A percentile compares a stretch with the other conserved stretches of the same genome.
Conservation (phyloP, 1,140 invertebrate genomes). For the Heliconius melpomene region DNA sequence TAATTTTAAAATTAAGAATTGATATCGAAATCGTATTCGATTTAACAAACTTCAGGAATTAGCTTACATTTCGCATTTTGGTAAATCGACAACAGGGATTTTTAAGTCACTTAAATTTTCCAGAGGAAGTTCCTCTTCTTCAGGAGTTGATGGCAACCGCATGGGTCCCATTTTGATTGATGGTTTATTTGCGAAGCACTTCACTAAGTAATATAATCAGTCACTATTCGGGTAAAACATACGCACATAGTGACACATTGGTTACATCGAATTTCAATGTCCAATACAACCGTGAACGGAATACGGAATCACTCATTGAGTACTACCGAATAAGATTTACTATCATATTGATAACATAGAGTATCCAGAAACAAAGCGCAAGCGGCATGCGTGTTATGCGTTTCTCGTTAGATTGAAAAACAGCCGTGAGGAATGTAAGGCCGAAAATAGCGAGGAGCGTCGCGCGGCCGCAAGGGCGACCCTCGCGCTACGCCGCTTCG, state of each 20-base stretch:
- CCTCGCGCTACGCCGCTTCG: slow-evolving; percentile 55
- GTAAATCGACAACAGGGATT: slow-evolving; percentile 43
- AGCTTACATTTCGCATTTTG: slow-evolving; percentile 49
- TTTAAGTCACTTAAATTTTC: slow-evolving; percentile 51
- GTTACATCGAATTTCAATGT: slow-evolving; percentile 32
- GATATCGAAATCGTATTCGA: background rate
- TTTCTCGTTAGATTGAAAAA: slow-evolving; percentile 79
- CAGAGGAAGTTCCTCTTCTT: slow-evolving; percentile 64
- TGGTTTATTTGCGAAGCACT: slow-evolving; percentile 28
- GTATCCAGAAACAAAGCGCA: slow-evolving; percentile 25
- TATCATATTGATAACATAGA: slow-evolving; percentile 4
- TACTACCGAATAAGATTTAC: background rate
- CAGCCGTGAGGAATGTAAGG: slow-evolving; percentile 76
- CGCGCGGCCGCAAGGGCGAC: slow-evolving; percentile 74
- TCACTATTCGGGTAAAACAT: slow-evolving; percentile 62
- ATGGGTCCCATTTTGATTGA: slow-evolving; percentile 64
- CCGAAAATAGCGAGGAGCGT: slow-evolving; percentile 79
- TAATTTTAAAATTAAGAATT: background rate
- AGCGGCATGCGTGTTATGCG: slow-evolving; percentile 71
- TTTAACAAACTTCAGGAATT: background rate
- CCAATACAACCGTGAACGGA: background rate
- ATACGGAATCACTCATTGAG: background rate
- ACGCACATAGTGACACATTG: slow-evolving; percentile 46
- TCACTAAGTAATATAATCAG: slow-evolving; percentile 44
- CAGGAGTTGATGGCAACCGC: slow-evolving; percentile 68